Evolutionary conservation across 2,888 invertebrate species (phyloP), one percentile per base, ranked within the genome.

Genomic region (Aleiodes testaceus): DNA sequence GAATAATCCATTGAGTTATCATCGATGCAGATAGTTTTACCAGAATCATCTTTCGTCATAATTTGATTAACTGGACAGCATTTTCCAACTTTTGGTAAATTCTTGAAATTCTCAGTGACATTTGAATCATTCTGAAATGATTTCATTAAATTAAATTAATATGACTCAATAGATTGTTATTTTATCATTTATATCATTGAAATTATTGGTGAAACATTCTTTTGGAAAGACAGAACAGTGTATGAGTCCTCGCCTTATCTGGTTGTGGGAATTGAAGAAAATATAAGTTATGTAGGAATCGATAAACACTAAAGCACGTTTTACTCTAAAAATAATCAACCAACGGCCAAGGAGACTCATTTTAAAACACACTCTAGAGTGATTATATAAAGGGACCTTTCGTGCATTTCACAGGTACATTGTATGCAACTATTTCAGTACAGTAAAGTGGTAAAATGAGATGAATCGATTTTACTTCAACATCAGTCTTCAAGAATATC

Each of bases 51-150:
- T 77, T 77, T 81, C 1, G 61, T 36, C 3, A 86, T 69, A 12
- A 81, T 64, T 65, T 86, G 77, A 16, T 79, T 77, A 3, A 78
- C 2, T 1, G 79, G 69, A 55, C 87, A 87, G 63, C 87, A 87
- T 75, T 87, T 87, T 16, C 77, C 82, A 1, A 86, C 85, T 7
- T 81, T 18, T 11, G 84, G 82, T 44, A 84, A 71, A 3, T 36
- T 18, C 44, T 26, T 72, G 44, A 80, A 79, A 18, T 79, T 71
- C 3, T 65, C 59, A 1, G 80, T 66, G 0, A 9, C 14, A 18
- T 72, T 65, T 0, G 84, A 81, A 0, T 74, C 67, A 44, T 84
- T 86, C 81, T 82, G 74, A n/a, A 77, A 76, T 18, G 53, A 66
- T 68, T 59, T 66, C 4, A 45, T 36, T 36, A 36, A 36, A 36